Evolutionary conservation across 2,888 invertebrate genomes (phyloP).

Genomic region (Amiota mariae): DNA sequence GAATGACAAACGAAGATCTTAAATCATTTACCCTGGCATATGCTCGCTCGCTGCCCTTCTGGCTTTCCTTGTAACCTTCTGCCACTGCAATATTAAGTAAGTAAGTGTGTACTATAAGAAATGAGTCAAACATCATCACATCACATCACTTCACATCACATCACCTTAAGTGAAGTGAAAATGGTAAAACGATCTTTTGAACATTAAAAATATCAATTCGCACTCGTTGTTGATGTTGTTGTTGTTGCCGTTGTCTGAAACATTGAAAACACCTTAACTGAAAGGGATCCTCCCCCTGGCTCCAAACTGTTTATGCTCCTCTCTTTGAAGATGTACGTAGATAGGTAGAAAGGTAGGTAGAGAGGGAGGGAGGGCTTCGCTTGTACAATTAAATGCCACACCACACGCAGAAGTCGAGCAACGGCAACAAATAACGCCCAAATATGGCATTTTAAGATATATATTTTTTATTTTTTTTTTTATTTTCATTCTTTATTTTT

Average conservation of each 20-base stretch:
- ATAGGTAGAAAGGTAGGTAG: too few species aligned
- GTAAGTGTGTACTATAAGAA: too few species aligned
- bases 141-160: not conserved
- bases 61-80: too few species aligned
- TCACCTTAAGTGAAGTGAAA: constrained; percentile 51
- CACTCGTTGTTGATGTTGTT: constrained; percentile 37
- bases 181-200: constrained; percentile 44
- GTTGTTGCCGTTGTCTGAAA: not conserved
- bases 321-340: constrained; percentile 8
- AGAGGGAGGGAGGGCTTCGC: too few species aligned
- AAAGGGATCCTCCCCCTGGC: constrained; percentile 37
- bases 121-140: not conserved
- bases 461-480: not conserved
- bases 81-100: not conserved
- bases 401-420: constrained; percentile 1
- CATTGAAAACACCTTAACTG: constrained; percentile 6
- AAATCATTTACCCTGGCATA: constrained; percentile 57
- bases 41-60: not conserved
- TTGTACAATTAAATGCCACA: constrained; percentile 23
- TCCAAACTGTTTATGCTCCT: too few species aligned
- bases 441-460: constrained; percentile 57
- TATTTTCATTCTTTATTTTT: constrained; percentile 56
- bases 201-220: constrained; percentile 59
- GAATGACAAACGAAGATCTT: constrained; percentile 65
- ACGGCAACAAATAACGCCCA: constrained; percentile 63